These are phyloP conservation scores for Magallana angulata DNA, from an alignment of 1,140 invertebrate genomes.

Conservation along the genomic window DNA sequence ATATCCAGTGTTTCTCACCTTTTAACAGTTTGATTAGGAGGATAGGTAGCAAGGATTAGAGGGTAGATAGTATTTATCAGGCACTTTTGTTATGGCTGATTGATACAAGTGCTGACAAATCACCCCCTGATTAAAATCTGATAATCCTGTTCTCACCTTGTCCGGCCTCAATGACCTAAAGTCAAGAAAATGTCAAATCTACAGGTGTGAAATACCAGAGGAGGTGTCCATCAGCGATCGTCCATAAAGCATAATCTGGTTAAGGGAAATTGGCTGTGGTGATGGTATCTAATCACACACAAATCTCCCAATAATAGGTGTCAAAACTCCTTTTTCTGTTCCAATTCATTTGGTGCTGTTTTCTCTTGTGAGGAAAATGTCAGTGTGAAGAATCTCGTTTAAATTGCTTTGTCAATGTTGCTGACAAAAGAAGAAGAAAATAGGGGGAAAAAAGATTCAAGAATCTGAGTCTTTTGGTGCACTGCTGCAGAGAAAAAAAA, in stretches of 20 bases:
- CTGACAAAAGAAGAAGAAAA: slow-evolving; percentile 3
- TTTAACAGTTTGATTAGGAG: neutral
- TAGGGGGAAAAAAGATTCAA: neutral
- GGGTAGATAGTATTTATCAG: neutral
- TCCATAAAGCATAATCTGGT: slow-evolving; percentile 16
- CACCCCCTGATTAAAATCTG: slow-evolving; percentile 23
- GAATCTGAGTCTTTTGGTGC: neutral
- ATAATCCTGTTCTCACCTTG: slow-evolving; percentile 33
- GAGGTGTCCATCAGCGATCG: neutral
- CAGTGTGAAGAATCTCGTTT: neutral
- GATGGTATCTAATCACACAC: slow-evolving; percentile 23
- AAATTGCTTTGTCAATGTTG: slow-evolving; percentile 1
- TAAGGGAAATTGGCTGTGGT: slow-evolving; percentile 15
- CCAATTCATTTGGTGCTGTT: neutral
- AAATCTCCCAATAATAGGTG: slow-evolving; percentile 6
- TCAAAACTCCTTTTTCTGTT: slow-evolving; percentile 21
- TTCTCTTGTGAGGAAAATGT: neutral
- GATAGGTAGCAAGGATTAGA: neutral
- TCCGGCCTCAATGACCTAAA: slow-evolving; percentile 16
- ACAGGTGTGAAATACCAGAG: slow-evolving; percentile 30
- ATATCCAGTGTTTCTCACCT: slow-evolving; percentile 7
- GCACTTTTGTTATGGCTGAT: slow-evolving; percentile 10
- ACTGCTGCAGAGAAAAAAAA: neutral
- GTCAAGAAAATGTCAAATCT: slow-evolving; percentile 16
- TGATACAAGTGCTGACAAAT: slow-evolving; percentile 34